Evolutionary conservation across 2,888 invertebrate genomes (phyloP), one percentile per base, ranked within the genome.

Genomic region (Penaeus monodon): DNA sequence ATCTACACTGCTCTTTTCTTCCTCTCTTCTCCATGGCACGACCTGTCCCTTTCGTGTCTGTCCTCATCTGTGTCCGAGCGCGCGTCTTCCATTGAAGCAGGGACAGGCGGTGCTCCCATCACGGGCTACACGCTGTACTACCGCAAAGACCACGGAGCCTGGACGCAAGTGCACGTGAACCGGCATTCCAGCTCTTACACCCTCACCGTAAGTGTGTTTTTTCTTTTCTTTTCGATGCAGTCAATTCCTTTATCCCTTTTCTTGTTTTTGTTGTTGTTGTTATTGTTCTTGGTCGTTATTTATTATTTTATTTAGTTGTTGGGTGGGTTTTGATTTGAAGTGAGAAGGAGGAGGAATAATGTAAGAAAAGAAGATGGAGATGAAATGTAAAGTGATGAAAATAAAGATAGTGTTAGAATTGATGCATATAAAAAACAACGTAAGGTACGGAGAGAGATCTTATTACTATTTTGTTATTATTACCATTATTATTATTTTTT

Each of bases 61-160:
- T 93, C 93, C 1, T 93, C 93, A 73, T 93, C 93, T 6, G 93
- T 92, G 12, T 94, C 94, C 24, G 92, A 93, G 88, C 93, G 93
- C 88, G 94, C 0, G 93, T 94, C 0, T 93, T 94, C 81, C 94
- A 94, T 94, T 94, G 93, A 93, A 93, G 89, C 92, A 93, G 93
- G 79, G 94, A 94, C 91, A 93, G 94, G 94, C 0, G 94, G 94
- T 24, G 92, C 94, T 0, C 93, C 93, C 12, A 92, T 94, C 63
- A 92, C 93, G 84, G 94, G 94, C n/a, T 94, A 93, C 90, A 92
- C 93, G 33, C 91, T 94, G 65, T 93, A 93, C 78, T 94, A 93
- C 91, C 93, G 94, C 57, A 89, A 89, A 79, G 89, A 89, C 80
- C 86, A 89, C 79, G 89, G 87, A 33, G 84, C 87, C 44, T 89